phyloP scores from a whole-genome alignment of 2,113 vertebrate species.

The Dryoscopus gambensis region DNA sequence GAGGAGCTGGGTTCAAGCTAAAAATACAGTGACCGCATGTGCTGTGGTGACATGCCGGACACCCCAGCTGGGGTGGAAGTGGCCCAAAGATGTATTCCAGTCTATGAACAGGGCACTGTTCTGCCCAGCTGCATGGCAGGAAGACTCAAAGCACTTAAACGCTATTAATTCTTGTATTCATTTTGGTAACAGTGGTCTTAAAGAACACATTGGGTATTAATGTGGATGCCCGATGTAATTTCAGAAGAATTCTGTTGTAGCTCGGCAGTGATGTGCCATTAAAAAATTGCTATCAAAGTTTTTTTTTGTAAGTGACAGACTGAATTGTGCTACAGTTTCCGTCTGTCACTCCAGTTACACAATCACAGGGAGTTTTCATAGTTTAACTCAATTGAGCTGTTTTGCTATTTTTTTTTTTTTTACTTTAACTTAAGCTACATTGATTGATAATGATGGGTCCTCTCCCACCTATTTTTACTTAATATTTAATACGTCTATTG shows the following conservation, averaged over 20 bases:
- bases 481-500: conserved; percentile 41
- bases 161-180: conserved; percentile 69
- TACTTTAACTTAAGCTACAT: conserved; percentile 19
- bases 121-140: conserved; percentile 73
- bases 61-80: conserved; percentile 71
- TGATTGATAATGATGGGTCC: conserved; percentile 49
- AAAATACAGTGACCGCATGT: conserved; percentile 51
- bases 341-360: conserved; percentile 41
- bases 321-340: conserved; percentile 43
- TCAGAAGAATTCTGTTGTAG: conserved; percentile 71
- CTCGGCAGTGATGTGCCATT: conserved; percentile 40
- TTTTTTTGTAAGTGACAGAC: conserved; percentile 53
- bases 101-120: conserved; percentile 76
- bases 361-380: conserved; percentile 29
- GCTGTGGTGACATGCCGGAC: background rate
- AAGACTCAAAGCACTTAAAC: conserved; percentile 41
- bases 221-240: conserved; percentile 56
- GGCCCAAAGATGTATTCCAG: conserved; percentile 48
- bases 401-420: background rate
- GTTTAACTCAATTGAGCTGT: conserved; percentile 38
- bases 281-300: conserved; percentile 43
- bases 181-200: conserved; percentile 64
- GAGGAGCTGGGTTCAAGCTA: conserved; percentile 49
- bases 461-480: conserved; percentile 39
- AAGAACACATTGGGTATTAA: conserved; percentile 57